Base-by-base conservation (phyloP, 2,797 vertebrate species). In the Percopsis omiscomaycus region DNA sequence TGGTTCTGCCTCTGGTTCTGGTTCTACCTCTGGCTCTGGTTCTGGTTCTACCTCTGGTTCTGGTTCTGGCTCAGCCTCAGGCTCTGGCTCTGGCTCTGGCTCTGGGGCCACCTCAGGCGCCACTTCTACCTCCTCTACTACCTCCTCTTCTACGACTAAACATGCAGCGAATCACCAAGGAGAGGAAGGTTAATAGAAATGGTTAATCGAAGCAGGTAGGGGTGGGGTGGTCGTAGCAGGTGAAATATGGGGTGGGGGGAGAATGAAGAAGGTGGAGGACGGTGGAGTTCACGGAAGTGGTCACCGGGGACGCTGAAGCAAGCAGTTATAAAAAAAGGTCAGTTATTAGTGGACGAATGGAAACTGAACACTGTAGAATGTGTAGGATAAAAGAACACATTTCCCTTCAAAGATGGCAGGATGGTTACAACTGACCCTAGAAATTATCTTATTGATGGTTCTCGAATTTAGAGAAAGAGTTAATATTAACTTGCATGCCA, bases 111-210 rank as follows among this genome's bases (percentile, higher is more conserved):
- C 90, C 92, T 94, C 90, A 88, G 94, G 90, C 81, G 92, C 89
- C 89, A 93, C 92, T 84, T 94, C 94, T 93, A 94, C 93, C 89
- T 91, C 89, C 89, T 91, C 89, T 91, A 92, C 89, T 89, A 92
- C 79, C 84, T 90, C 84, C 84, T 90, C 84, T 89, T 89, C 82
- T 89, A 4, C 94, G 95, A 95, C 91, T 91, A 91, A 84, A 78
- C 92, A 92, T 91, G 90, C 91, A 93, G 88, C 80, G 84, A 83
- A 89, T 83, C 81, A 60, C 74, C 85, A 71, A 68, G 82, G 50
- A 45, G 77, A 73, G 71, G 69, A 73, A 57, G 68, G 68, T 71
- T 76, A 81, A 76, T 53, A 79, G 71, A 82, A 82, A 76, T 78
- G 75, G 82, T 84, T 86, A 84, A 78, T 88, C 87, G 77, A 89